Percentiles rank a stretch among this genome's conserved stretches.
These are phyloP conservation scores for Panthera uncia DNA, from an alignment of 2,113 vertebrate species.

Conservation along the genomic window DNA sequence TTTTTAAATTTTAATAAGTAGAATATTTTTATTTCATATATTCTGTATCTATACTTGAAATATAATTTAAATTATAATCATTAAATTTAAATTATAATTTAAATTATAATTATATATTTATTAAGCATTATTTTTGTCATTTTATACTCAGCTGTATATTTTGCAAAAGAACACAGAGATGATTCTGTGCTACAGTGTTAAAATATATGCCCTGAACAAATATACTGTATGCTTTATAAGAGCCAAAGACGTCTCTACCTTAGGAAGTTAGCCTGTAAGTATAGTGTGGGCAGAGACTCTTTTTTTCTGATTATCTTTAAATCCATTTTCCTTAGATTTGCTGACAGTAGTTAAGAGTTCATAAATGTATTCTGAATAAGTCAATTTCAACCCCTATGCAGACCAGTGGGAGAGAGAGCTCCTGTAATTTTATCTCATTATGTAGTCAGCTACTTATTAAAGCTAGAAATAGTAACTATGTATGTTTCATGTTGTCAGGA, in stretches of 20 bases:
- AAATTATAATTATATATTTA: background rate
- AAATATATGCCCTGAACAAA: background rate
- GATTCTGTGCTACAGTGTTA: background rate
- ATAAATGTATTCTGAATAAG: background rate
- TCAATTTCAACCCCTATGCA: background rate
- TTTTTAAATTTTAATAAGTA: background rate
- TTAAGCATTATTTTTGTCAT: background rate
- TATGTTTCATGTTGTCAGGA: background rate
- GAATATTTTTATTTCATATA: background rate
- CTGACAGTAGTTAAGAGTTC: background rate
- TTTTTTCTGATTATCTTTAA: background rate
- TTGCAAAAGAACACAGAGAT: background rate
- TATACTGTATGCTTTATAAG: background rate
- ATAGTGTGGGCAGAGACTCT: background rate
- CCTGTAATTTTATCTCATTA: background rate
- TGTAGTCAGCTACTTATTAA: background rate
- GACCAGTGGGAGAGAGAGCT: background rate
- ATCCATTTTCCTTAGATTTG: background rate
- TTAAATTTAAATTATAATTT: background rate
- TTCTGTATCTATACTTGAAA: background rate
- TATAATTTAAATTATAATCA: background rate
- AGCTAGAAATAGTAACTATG: background rate
- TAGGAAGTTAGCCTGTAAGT: background rate
- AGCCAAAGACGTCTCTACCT: background rate
- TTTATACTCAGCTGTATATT: background rate